Base-by-base conservation (phyloP, 2,113 vertebrate species). In the Monopterus albus region DNA sequence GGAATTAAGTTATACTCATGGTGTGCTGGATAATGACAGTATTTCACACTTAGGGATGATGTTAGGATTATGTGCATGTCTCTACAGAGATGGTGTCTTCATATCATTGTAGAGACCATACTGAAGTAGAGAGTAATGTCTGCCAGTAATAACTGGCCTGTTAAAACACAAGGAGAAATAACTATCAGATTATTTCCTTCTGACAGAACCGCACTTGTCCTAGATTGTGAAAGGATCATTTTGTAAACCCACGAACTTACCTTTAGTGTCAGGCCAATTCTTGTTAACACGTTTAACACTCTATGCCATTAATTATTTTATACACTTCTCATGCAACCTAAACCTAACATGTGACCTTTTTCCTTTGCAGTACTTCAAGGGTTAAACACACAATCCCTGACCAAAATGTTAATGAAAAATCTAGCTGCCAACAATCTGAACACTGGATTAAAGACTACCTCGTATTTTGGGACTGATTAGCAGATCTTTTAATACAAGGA, bases 61-160 rank as follows among this genome's bases (percentile, higher is more conserved):
- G 75, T 59, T 8, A 4, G 6, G 62, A 52, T 62, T 77, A 29
- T 36, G 31, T 29, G 40, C 33, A 45, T 35, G 57, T 29, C 28
- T 21, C 72, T 79, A 21, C 43, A 61, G 56, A 69, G 20, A 57
- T 18, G n/a, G 4, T 45, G 46, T 43, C 56, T 66, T 82, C n/a
- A 38, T 33, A 68, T 13, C 67, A 26, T 61, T n/a, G n/a, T n/a
- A n/a, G 49, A 68, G 42, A 64, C 60, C 53, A 51, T n/a, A 53
- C 2, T 53, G 59, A 82, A n/a, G 46, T 26, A 46, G 52, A 40
- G 59, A 70, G 43, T 47, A 73, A 39, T 59, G 18, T 66, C 72
- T 46, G 26, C 12, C 21, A 14, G 11, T 23, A 23, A 63, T 39
- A 66, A 57, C 15, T 20, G 14, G 31, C 15, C 33, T 51, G 31